Evolutionary conservation across 2,888 invertebrate species (phyloP), one percentile per base, ranked within the genome.

Genomic region (Cetonia aurata): DNA sequence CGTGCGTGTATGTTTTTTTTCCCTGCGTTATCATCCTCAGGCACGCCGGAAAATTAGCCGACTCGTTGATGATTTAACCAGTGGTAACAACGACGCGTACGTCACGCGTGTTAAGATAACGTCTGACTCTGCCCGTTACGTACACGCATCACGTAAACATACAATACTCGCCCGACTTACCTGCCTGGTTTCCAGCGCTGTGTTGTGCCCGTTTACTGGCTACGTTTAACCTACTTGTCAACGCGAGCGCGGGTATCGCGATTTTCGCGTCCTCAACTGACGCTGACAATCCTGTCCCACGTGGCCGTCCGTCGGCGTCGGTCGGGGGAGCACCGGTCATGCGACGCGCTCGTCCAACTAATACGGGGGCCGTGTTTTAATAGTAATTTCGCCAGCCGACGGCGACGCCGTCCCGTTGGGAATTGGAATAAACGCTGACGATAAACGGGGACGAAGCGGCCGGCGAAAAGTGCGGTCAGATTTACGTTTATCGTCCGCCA

Each of bases 91-190:
- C 50, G 19, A 59, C 59, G 59, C 44, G 31, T 59, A 44, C 44
- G 59, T 59, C 59, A 59, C 44, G 46, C 59, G 44, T 46, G 59
- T 59, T 59, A 59, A 59, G 59, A 59, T 59, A 59, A 59, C 46
- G 59, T 25, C 25, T 4, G 25, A 25, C 25, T 4, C 25, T 25
- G 25, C 25, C 25, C 4, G 25, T 4, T 25, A 25, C 3, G 3
- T 25, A 25, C 25, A 25, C 4, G 4, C 25, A 25, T 4, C 25
- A 25, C 25, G 25, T 4, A 25, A 25, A 25, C 25, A 25, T 4
- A 25, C 25, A 25, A 25, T 25, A 25, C 25, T 3, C 25, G 25
- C 4, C 25, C 25, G 4, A 25, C 25, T 25, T 25, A 25, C 25
- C 25, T 25, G 25, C 3, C 25, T n/a, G 25, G 3, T 25, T 25